A percentile compares a stretch with the other conserved stretches of the same genome.
These are phyloP conservation scores for Polyergus mexicanus DNA, from an alignment of 1,140 invertebrate species.

Conservation along the genomic window DNA sequence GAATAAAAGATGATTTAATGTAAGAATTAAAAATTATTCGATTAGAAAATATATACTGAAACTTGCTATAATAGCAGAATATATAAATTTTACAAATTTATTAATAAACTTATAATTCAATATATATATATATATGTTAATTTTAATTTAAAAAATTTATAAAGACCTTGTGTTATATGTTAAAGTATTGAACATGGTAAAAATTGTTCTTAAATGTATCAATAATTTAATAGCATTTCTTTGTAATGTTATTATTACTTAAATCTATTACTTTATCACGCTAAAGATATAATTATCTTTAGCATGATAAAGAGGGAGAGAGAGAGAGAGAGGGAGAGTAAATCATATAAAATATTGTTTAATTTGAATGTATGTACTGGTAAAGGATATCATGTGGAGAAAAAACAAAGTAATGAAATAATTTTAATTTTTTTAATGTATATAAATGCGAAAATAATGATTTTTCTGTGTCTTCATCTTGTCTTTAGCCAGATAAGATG, in stretches of 20 bases:
- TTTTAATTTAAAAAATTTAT: too few species aligned
- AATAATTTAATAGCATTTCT: too few species aligned
- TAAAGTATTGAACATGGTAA: too few species aligned
- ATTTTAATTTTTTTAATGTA: slow-evolving; percentile 5
- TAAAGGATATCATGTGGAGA: background rate
- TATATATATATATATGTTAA: too few species aligned
- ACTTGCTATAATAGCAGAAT: background rate
- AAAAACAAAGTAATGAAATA: background rate
- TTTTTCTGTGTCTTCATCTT: too few species aligned
- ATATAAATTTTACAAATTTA: slow-evolving; percentile 22
- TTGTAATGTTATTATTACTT: too few species aligned
- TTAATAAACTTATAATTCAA: slow-evolving; percentile 11
- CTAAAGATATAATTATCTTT: background rate
- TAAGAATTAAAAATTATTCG: background rate
- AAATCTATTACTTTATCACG: too few species aligned
- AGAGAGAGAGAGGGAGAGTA: background rate
- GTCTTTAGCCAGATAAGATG: slow-evolving; percentile 61
- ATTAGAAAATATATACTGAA: background rate
- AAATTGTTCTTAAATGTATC: too few species aligned
- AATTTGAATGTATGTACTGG: too few species aligned
- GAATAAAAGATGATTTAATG: background rate
- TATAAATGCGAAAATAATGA: background rate
- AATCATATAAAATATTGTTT: background rate
- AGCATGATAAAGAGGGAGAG: too few species aligned
- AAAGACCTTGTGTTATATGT: too few species aligned